Conservation (phyloP, 64 coral and sea anemone species). For the Dendronephthya gigantea region DNA sequence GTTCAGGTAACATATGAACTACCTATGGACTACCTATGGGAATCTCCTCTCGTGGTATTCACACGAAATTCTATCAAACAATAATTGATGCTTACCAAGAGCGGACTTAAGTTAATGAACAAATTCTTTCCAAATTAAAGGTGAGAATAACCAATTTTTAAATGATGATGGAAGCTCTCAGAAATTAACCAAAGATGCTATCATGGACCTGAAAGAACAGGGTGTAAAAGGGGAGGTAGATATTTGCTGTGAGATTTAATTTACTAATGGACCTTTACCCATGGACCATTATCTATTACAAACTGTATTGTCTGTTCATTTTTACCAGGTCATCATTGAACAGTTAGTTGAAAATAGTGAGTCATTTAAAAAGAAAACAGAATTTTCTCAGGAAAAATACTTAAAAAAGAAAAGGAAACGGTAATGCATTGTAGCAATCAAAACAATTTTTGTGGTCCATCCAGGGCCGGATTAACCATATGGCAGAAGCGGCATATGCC, state of each 20-base stretch:
- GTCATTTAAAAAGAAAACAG: slow-evolving; percentile 84
- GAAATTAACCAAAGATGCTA: slow-evolving; percentile 80
- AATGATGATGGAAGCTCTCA: slow-evolving; percentile 69
- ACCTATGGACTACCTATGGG: no score
- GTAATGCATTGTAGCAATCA: no score
- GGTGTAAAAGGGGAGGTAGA: slow-evolving; percentile 63
- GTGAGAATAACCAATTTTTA: slow-evolving; percentile 51
- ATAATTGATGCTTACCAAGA: no score
- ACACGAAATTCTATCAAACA: no score
- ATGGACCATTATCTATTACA: background rate
- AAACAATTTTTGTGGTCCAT: no score
- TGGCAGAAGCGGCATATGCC: no score
- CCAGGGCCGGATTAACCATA: no score
- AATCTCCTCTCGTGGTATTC: no score
- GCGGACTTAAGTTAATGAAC: no score
- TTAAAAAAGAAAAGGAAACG: slow-evolving; percentile 93
- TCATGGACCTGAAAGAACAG: slow-evolving; percentile 71
- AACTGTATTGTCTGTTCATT: background rate
- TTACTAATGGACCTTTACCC: no score
- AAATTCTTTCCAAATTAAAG: background rate
- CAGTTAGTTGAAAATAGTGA: slow-evolving; percentile 89
- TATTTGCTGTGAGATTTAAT: background rate
- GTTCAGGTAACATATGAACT: background rate
- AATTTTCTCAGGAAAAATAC: slow-evolving; percentile 95
- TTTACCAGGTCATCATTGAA: slow-evolving; percentile 75